phyloP scores from a whole-genome alignment of 2,888 invertebrate species.

The Watsonalla cultraria region DNA sequence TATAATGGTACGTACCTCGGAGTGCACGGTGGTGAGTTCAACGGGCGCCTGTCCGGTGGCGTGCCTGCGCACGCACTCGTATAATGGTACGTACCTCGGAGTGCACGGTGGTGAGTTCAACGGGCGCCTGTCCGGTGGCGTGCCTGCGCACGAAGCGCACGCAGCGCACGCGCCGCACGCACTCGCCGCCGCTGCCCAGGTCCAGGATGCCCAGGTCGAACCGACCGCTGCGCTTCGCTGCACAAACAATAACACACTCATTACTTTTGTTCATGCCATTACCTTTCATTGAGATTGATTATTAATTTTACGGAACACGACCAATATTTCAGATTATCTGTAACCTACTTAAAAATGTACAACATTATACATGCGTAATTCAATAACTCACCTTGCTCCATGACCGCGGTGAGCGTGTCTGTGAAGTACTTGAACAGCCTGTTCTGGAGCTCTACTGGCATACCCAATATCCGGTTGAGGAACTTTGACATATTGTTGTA shows the following conservation, averaged over 20 bases:
- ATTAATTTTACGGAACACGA: too few relatives aligned
- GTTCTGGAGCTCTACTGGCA: slow-evolving; percentile 98
- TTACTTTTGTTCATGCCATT: too few relatives aligned
- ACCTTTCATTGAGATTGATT: too few relatives aligned
- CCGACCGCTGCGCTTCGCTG: slow-evolving; percentile 94
- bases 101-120: slow-evolving; percentile 94
- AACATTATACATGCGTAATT: too few relatives aligned
- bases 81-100: slow-evolving; percentile 84
- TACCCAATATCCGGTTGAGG: slow-evolving; percentile 97
- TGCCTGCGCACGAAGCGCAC: slow-evolving; percentile 92
- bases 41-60: too few relatives aligned
- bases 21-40: too few relatives aligned
- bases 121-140: slow-evolving; percentile 94
- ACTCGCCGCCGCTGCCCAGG: slow-evolving; percentile 95
- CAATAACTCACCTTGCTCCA: slow-evolving; percentile 89
- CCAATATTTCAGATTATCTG: neutral
- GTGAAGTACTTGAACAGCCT: slow-evolving; percentile 98
- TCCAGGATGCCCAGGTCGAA: slow-evolving; percentile 94
- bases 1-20: too few relatives aligned
- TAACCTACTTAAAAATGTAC: too few relatives aligned
- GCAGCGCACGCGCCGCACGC: slow-evolving; percentile 89
- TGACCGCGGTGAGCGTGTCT: slow-evolving; percentile 94
- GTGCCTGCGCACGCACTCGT: too few relatives aligned
- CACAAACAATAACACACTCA: neutral
- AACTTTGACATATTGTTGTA: slow-evolving; percentile 99